Conservation (phyloP, 2,797 vertebrate species). For the Phalanger gymnotis region DNA sequence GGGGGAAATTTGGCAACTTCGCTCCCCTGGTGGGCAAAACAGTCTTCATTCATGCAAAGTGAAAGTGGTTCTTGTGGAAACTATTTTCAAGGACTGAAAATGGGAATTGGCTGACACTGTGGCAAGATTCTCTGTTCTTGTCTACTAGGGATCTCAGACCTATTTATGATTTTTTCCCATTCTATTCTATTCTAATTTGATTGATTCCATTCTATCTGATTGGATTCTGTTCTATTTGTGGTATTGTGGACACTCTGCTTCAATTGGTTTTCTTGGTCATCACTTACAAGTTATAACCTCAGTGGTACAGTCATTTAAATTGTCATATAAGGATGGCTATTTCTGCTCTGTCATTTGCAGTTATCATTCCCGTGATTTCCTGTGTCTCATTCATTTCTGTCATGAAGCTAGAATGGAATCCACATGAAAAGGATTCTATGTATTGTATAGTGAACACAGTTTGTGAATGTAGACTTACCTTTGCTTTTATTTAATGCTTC, state of each 20-base stretch:
- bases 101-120: background rate
- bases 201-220: background rate
- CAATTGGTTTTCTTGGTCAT: slow-evolving; percentile 85
- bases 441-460: background rate
- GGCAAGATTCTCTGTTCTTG: background rate
- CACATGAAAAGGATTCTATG: background rate
- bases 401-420: background rate
- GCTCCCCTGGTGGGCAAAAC: background rate
- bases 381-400: background rate
- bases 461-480: background rate
- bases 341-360: slow-evolving; percentile 84
- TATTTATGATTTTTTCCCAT: background rate
- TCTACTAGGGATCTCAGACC: background rate
- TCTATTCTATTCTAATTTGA: background rate
- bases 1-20: background rate
- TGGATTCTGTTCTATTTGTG: slow-evolving; percentile 84
- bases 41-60: slow-evolving; percentile 1
- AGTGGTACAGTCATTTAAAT: slow-evolving; percentile 82
- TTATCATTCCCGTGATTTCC: slow-evolving; percentile 84
- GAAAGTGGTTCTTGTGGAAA: background rate
- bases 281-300: slow-evolving; percentile 85
- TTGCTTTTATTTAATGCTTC: background rate
- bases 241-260: slow-evolving; percentile 87
- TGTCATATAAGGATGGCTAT: slow-evolving; percentile 84
- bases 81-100: background rate